Evolutionary conservation across 2,888 invertebrate genomes (phyloP).

Genomic region (Chrysodeixis includens): DNA sequence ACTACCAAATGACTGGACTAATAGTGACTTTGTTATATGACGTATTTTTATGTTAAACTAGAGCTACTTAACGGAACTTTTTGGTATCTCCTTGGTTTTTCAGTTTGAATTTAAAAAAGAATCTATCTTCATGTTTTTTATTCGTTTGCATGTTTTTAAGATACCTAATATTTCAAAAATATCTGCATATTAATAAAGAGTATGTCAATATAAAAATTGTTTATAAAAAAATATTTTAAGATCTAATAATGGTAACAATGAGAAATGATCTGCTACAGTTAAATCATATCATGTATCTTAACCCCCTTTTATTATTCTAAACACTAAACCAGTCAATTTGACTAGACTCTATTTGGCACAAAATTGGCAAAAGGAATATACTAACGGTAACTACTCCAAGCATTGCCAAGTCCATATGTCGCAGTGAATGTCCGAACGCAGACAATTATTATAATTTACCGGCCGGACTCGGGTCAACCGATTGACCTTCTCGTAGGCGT

Average conservation of each 20-base stretch:
- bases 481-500: conserved; percentile 4
- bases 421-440: conserved; percentile 1
- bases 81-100: too few relatives aligned
- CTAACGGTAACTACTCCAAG: neutral
- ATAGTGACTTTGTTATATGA: too few relatives aligned
- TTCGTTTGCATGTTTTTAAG: too few relatives aligned
- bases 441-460: conserved; percentile 6
- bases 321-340: neutral
- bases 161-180: too few relatives aligned
- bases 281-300: neutral
- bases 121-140: too few relatives aligned
- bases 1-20: too few relatives aligned
- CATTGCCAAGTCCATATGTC: conserved; percentile 6
- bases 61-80: too few relatives aligned
- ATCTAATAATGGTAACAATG: neutral
- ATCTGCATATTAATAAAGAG: too few relatives aligned
- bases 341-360: conserved; percentile 6
- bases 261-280: too few relatives aligned
- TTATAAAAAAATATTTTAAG: neutral
- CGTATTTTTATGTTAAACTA: too few relatives aligned
- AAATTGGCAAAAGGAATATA: conserved; percentile 8
- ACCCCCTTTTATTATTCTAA: neutral
- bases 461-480: neutral
- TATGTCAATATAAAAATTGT: too few relatives aligned
- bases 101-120: too few relatives aligned